Conservation (phyloP, 2,797 vertebrate genomes). For the Neopelma chrysocephalum region DNA sequence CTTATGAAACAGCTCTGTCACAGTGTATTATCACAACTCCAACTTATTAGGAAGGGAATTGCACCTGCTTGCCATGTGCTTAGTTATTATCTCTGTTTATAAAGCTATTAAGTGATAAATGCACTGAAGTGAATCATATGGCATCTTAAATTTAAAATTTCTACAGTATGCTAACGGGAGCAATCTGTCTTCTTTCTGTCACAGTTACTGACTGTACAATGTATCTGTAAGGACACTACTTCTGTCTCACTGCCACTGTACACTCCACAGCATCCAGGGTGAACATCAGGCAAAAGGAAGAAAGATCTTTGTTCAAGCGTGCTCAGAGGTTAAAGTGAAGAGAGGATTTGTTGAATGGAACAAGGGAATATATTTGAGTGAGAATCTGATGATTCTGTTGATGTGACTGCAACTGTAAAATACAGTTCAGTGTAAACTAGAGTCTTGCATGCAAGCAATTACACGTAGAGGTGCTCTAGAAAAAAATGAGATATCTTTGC, state of each 20-base stretch:
- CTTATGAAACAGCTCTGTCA: constrained; percentile 19
- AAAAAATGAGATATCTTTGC: not conserved
- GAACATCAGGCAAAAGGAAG: not conserved
- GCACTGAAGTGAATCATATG: not conserved
- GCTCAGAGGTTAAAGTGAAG: not conserved
- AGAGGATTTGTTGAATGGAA: not conserved
- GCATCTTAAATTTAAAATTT: not conserved
- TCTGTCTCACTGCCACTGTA: not conserved
- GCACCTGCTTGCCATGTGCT: not conserved
- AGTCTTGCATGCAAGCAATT: not conserved
- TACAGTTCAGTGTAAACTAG: not conserved
- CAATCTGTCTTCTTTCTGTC: not conserved
- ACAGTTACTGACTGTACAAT: not conserved
- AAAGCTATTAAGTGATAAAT: constrained; percentile 32
- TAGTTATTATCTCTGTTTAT: constrained; percentile 42
- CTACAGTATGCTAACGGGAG: not conserved
- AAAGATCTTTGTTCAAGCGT: not conserved
- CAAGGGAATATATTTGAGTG: not conserved
- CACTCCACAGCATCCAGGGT: not conserved
- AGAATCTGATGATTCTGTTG: not conserved
- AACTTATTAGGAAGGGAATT: not conserved
- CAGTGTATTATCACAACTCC: not conserved
- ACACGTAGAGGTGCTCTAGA: not conserved
- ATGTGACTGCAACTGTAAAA: not conserved
- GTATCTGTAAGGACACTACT: not conserved